These are phyloP conservation scores for Melolontha melolontha DNA, from an alignment of 2,888 invertebrate genomes.

Conservation along the genomic window DNA sequence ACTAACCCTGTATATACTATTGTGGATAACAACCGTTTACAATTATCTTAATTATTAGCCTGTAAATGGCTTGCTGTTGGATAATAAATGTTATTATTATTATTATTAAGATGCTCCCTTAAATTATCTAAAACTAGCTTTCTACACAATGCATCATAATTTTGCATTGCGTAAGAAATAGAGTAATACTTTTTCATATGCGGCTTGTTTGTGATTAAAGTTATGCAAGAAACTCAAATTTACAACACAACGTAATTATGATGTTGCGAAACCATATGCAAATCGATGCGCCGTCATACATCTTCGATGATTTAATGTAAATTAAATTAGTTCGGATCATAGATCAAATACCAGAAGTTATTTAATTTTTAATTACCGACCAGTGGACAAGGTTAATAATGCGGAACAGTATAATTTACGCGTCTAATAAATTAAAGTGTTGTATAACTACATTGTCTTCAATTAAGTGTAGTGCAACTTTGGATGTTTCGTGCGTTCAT, in stretches of 20 bases:
- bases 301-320: slow-evolving; percentile 25
- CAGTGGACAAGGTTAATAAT: background rate
- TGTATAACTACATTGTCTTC: background rate
- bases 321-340: slow-evolving; percentile 10
- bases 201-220: too few relatives aligned
- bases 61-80: too few relatives aligned
- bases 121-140: too few relatives aligned
- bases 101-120: too few relatives aligned
- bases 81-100: too few relatives aligned
- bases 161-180: too few relatives aligned
- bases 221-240: too few relatives aligned
- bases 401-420: slow-evolving; percentile 21
- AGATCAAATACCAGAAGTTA: slow-evolving; percentile 1
- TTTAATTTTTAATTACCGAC: slow-evolving; percentile 19
- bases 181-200: too few relatives aligned
- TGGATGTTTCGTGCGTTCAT: background rate
- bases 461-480: slow-evolving; percentile 3
- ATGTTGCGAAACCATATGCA: background rate
- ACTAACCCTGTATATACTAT: too few relatives aligned
- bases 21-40: too few relatives aligned
- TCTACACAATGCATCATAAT: too few relatives aligned
- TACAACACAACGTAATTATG: background rate
- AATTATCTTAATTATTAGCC: too few relatives aligned
- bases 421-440: slow-evolving; percentile 8
- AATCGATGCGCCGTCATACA: background rate